Evolutionary conservation across 2,888 invertebrate genomes (phyloP), one percentile per base, ranked within the genome.

Genomic region (Arge pagana): DNA sequence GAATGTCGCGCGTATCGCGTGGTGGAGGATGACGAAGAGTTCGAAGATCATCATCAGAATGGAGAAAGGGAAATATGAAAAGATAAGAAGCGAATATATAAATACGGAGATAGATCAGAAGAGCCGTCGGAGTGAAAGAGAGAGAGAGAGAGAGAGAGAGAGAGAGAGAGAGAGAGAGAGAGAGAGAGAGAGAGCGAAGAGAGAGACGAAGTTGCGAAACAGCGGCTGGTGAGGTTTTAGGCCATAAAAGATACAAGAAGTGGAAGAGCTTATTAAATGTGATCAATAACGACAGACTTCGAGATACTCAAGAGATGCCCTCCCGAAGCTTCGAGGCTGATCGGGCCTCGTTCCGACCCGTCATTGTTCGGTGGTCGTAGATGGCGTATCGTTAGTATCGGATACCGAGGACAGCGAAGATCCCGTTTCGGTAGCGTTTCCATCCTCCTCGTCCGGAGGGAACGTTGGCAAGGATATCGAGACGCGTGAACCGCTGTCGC

Each of bases 391-490:
- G 30, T 30, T 36, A 10, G 56, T 48, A 42, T 58, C 31, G 26
- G 54, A 40, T 19, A 57, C 52, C 26, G 61, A 57, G 8, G 52
- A 59, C 16, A 72, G 69, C 41, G 79, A 78, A 43, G 79, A 78
- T 39, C 81, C 79, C 36, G 83, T 30, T 15, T 40, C 28, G 16
- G 6, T 19, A 26, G 28, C 82, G 36, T 82, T 82, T 19, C 83
- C 82, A 41, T 82, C 82, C 43, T 85, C 86, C 53, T 85, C 85
- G 53, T 87, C 86, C 23, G 86, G 84, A 48, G 83, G 83, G 75
- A 82, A 86, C 23, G 85, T 85, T 45, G 87, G 87, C 54, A 87
- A 74, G 19, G 84, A 83, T 55, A 87, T 82, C 65, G 83, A 82
- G 15, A 87, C 83, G 43, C 78, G 80, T 33, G 82, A 77, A 54